phyloP scores from a whole-genome alignment of 2,888 invertebrate species.

The Tetranychus truncatus region DNA sequence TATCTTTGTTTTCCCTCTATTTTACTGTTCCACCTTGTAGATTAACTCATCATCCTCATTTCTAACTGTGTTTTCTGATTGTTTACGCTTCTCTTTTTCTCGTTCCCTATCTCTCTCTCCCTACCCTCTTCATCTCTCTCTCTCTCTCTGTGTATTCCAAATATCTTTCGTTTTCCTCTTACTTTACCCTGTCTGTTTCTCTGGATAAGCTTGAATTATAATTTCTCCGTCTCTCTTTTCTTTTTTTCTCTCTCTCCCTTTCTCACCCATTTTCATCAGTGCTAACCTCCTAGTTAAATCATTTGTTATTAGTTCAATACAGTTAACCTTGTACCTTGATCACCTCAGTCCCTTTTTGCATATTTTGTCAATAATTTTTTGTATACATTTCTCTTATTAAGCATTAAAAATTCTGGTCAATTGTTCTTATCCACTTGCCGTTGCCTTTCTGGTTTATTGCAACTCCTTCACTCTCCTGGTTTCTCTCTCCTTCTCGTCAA shows the following conservation, averaged over 20 bases:
- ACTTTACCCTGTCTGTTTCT: not conserved
- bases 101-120: not conserved
- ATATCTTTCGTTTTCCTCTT: not conserved
- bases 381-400: too few species aligned
- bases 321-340: not conserved
- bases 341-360: not conserved
- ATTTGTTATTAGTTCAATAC: not conserved
- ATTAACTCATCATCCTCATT: not conserved
- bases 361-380: too few species aligned
- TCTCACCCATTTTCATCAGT: not conserved
- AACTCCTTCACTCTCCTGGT: not conserved
- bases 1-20: not conserved
- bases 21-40: not conserved
- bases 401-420: too few species aligned
- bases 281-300: not conserved
- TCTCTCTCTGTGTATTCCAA: not conserved
- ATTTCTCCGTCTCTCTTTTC: not conserved
- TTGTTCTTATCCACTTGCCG: too few species aligned
- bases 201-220: too few species aligned
- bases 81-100: not conserved
- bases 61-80: not conserved
- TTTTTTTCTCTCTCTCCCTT: not conserved
- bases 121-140: not conserved
- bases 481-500: not conserved
- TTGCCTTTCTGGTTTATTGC: not conserved